phyloP scores from a whole-genome alignment of 92 coral and sea anemone genomes.

The Zoanthus sansibaricus region DNA sequence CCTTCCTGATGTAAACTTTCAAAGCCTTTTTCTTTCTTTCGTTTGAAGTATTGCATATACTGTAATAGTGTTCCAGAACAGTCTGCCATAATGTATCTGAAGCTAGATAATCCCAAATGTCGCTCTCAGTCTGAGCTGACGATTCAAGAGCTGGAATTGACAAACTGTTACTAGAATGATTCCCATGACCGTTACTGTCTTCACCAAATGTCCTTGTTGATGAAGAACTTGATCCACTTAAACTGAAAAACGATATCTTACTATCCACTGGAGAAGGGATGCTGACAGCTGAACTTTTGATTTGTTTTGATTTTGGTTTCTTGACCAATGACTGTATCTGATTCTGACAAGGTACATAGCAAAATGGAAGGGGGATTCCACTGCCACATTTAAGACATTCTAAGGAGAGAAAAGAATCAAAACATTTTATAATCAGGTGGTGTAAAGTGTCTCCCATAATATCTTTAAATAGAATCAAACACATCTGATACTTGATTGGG shows the following conservation, averaged over 20 bases:
- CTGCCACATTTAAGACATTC: conserved; percentile 10
- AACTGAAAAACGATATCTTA: conserved; percentile 76
- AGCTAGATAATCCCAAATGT: conserved; percentile 83
- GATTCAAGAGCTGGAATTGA: background rate
- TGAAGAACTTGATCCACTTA: conserved; percentile 31
- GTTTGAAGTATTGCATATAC: conserved; percentile 72
- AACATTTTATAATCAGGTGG: background rate
- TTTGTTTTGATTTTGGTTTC: conserved; percentile 47
- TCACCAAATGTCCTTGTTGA: background rate
- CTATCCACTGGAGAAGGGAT: conserved; percentile 73
- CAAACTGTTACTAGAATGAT: conserved; percentile 31
- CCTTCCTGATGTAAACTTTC: conserved; percentile 75
- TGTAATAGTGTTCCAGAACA: conserved; percentile 89
- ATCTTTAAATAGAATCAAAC: no score
- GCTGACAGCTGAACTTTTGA: conserved; percentile 11
- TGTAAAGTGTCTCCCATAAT: background rate
- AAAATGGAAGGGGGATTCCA: conserved; percentile 78
- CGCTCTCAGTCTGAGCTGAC: conserved; percentile 27
- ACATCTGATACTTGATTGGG: no score
- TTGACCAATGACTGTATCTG: conserved; percentile 74
- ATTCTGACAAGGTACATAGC: conserved; percentile 85
- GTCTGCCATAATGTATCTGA: conserved; percentile 86
- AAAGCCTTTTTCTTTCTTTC: conserved; percentile 62
- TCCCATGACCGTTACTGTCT: background rate
- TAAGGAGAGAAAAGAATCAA: conserved; percentile 2